phyloP scores from a whole-genome alignment of 2,797 vertebrate species.

The Nyctibius grandis region DNA sequence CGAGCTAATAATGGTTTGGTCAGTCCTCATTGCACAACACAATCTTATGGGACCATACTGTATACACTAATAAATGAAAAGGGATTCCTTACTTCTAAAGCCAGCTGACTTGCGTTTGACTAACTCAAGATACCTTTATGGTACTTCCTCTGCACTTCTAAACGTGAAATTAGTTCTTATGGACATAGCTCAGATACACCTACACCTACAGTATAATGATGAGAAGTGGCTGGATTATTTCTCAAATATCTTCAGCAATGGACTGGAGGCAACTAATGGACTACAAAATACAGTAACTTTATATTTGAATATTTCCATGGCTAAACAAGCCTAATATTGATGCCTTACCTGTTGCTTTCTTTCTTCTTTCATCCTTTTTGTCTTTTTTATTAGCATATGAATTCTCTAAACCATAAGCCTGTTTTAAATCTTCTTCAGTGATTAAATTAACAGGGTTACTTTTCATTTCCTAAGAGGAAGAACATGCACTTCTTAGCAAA shows the following conservation, averaged over 20 bases:
- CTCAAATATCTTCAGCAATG: background rate
- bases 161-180: background rate
- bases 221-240: background rate
- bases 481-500: background rate
- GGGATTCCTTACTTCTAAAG: background rate
- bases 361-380: conserved; percentile 90
- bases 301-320: background rate
- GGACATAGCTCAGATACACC: background rate
- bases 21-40: background rate
- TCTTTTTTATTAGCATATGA: conserved; percentile 82
- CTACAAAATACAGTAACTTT: background rate
- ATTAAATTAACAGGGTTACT: conserved; percentile 89
- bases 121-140: background rate
- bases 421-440: conserved; percentile 91
- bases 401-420: conserved; percentile 76
- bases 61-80: background rate
- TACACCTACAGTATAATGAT: background rate
- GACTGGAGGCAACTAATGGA: background rate
- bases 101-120: background rate
- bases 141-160: background rate
- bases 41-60: background rate
- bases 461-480: conserved; percentile 86
- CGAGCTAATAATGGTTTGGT: background rate
- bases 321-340: background rate
- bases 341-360: conserved; percentile 84